Base-by-base conservation (phyloP, 30 jellyfish, hydroid and myxozoan species). In the Aurelia coerulea region DNA sequence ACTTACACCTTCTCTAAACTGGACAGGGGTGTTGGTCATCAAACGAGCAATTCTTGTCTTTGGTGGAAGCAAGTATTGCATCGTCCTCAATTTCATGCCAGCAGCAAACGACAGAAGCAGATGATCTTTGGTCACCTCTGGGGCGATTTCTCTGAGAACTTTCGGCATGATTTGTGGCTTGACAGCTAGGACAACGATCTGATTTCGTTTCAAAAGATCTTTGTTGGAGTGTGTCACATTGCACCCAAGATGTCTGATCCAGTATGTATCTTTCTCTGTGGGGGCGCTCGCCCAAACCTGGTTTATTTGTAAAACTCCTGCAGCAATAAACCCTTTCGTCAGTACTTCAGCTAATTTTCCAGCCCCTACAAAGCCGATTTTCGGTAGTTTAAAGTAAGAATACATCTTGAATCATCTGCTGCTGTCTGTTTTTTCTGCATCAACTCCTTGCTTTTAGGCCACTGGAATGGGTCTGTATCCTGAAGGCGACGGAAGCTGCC, bases 251-350 rank as follows among this genome's bases (percentile, higher is more conserved):
- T 88, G 92, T 69, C 85, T 52, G 73, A 88, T 79, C 97, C 98
- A 84, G 77, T 88, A 62, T 3, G 92, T 74, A 18, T 90, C 97
- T 33, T 68, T 88, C 12, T 96, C 99, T 9, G 96, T 76, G 17
- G 99, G 98, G 11, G 98, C 98, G 74, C 97, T 88, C 52, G 98
- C 98, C 92, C 94, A 91, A 8, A 96, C 91, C 71, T 96, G 96
- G 75, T 88, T 81, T 53, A 92, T 73, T 74, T 88, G 98, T 9
- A 96, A 90, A 52, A 90, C 97, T 50, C 98, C 98, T 60, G 99
- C 98, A 17, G 97, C 90, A 17, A 91, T 83, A 60, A 96, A 91
- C 1, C 99, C 99, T 54, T 92, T 92, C 77, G 97, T 96, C 72
- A 96, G 85, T 2, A 98, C 97, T 74, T 96, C 98, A 11, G 96